Base-by-base conservation (phyloP, 2,888 invertebrate species). In the Pristionchus arcanus region DNA sequence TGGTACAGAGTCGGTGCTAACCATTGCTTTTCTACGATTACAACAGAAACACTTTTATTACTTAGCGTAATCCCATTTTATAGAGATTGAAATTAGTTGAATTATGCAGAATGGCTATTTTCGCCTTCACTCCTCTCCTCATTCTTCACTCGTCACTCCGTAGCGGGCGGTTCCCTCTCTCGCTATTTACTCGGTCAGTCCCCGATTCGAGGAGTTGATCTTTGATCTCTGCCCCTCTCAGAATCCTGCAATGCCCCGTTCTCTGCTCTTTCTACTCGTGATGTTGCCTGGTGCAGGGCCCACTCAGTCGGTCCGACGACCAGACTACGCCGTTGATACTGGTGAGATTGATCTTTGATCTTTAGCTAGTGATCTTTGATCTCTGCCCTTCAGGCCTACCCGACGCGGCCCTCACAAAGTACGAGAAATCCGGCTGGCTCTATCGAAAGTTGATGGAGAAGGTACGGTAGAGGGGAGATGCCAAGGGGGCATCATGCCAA, bases 391-490 rank as follows among this genome's bases (percentile, higher is more conserved):
- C 49, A 81, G 81, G 49, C n/a, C 81, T 81, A 28, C 81, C 81
- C 49, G 81, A 81, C 13, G 49, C n/a, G 53, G 81, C 28, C 11
- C 81, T 81, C 16, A 81, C 81, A 7, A 81, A 81, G 28, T 81
- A 81, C 81, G 81, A 81, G 81, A 81, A 81, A 42, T 81, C 81
- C 15, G 34, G 34, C 49, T 81, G 81, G 81, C 81, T 81, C 15
- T 81, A 81, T 49, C n/a, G 81, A 53, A 25, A 81, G n/a, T 42
- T 81, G 49, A 81, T 81, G 81, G 42, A 77, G 25, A 28, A 25
- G 74, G 74, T 77, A 77, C n/a, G 74, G 74, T 77, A 77, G 25
- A 5, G 15, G 81, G 15, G 13, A 15, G 37, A 34, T 81, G 53
- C 81, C 7, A 21, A 19, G 68, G 28, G 13, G 63, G 63, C 21